Evolutionary conservation across 2,888 invertebrate species (phyloP).

Genomic region (Uropetala carovei): DNA sequence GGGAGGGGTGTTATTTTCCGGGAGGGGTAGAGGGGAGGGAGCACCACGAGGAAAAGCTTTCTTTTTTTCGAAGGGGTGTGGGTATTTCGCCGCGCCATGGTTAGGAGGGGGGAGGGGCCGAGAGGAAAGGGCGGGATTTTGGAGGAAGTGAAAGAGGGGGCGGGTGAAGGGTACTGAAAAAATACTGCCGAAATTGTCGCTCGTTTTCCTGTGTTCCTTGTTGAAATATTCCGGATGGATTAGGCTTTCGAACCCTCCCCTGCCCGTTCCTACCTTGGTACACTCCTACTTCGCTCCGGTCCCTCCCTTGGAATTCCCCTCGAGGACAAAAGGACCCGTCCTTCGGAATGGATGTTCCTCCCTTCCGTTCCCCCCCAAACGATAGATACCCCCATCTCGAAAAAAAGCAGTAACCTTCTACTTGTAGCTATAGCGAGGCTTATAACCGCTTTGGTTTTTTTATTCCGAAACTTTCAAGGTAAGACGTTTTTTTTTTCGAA

Average conservation of each 20-base stretch:
- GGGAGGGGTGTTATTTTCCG: not conserved
- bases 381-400: not conserved
- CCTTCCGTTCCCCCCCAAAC: not conserved
- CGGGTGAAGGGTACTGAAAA: slow-evolving; percentile 49
- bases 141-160: not conserved
- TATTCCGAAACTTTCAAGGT: not conserved
- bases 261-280: not conserved
- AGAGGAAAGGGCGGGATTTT: not conserved
- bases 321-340: slow-evolving; percentile 6
- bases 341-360: slow-evolving; percentile 15
- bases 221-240: slow-evolving; percentile 63
- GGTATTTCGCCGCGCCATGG: too few species aligned
- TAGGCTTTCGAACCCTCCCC: slow-evolving; percentile 27
- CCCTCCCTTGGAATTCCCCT: slow-evolving; percentile 25
- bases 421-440: slow-evolving; percentile 48
- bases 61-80: too few species aligned
- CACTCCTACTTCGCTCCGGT: not conserved
- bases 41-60: too few species aligned
- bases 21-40: too few species aligned
- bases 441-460: slow-evolving; percentile 3
- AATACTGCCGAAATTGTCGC: slow-evolving; percentile 60
- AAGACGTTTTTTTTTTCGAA: slow-evolving; percentile 26
- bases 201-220: slow-evolving; percentile 59
- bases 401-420: slow-evolving; percentile 30
- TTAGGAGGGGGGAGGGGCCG: too few species aligned